Base-by-base conservation (phyloP, 2,113 vertebrate species). In the Myotis brandtii region DNA sequence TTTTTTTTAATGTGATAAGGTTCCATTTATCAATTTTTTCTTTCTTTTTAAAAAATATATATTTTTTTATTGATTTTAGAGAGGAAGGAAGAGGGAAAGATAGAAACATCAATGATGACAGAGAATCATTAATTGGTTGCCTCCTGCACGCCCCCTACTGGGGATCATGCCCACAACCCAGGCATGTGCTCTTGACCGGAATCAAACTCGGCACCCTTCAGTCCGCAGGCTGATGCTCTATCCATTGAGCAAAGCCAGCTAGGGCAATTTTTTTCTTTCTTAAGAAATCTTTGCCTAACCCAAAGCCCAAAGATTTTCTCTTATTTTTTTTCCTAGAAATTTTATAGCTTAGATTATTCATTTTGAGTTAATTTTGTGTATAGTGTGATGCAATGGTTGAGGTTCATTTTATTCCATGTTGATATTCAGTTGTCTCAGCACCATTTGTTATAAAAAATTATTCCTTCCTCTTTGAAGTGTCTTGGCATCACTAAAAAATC, bases 261-360 rank as follows among this genome's bases (percentile, higher is more conserved):
- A 43, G 43, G 43, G 43, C 25, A 83, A 20, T 43, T 90, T 85
- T 83, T 95, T 70, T 13, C 30, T 89, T 81, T 76, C 50, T 56
- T 59, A 88, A 84, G n/a, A 84, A 96, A 84, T 46, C 12, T 86
- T 54, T 70, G 18, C 20, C 23, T 73, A 88, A 95, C 11, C 14
- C n/a, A 54, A 94, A 75, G 27, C 17, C 34, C 27, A 9, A 77
- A 56, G 3, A n/a, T 34, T 87, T 72, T 54, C 21, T 69, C 67
- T 21, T 46, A 66, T 59, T 37, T 76, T 37, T 25, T 62, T 86
- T 69, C 32, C 1, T 21, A 40, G 52, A 59, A 54, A 52, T 46
- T 73, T 37, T 85, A 52, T n/a, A 64, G 79, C 6, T 93, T 37
- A 69, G 27, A 10, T 40, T 50, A 73, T 43, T 88, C n/a, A 52